These are phyloP conservation scores for Fragum fragum DNA, from an alignment of 2,888 invertebrate species.

Conservation along the genomic window DNA sequence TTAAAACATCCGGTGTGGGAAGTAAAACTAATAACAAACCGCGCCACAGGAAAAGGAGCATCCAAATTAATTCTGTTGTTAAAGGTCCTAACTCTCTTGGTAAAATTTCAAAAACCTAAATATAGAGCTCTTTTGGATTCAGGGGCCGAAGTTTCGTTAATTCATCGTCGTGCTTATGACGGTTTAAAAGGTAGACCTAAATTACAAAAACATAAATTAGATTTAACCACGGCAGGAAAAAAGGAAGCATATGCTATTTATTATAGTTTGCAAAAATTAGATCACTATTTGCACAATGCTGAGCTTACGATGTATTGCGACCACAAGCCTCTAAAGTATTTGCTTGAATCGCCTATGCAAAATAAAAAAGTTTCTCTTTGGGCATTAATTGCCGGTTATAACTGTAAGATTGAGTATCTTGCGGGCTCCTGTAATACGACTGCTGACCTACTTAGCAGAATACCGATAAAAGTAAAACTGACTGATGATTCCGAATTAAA, in stretches of 20 bases:
- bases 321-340: conserved; percentile 48
- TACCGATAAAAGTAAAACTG: neutral
- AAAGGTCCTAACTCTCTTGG: conserved; percentile 29
- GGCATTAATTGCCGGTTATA: conserved; percentile 58
- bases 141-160: conserved; percentile 44
- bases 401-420: conserved; percentile 49
- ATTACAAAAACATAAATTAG: conserved; percentile 19
- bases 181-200: conserved; percentile 58
- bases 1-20: conserved; percentile 19
- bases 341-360: conserved; percentile 49
- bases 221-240: conserved; percentile 21
- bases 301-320: conserved; percentile 36
- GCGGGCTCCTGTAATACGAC: conserved; percentile 12
- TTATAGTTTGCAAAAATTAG: conserved; percentile 39
- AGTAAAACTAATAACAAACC: neutral
- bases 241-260: conserved; percentile 44
- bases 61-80: neutral
- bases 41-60: neutral
- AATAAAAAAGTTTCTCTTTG: conserved; percentile 50
- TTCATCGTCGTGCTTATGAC: conserved; percentile 70
- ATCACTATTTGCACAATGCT: conserved; percentile 44
- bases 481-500: neutral
- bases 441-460: neutral
- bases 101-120: conserved; percentile 32
- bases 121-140: conserved; percentile 40